Evolutionary conservation across 2,888 invertebrate species (phyloP).

Genomic region (Xanthorhoe spadicearia): DNA sequence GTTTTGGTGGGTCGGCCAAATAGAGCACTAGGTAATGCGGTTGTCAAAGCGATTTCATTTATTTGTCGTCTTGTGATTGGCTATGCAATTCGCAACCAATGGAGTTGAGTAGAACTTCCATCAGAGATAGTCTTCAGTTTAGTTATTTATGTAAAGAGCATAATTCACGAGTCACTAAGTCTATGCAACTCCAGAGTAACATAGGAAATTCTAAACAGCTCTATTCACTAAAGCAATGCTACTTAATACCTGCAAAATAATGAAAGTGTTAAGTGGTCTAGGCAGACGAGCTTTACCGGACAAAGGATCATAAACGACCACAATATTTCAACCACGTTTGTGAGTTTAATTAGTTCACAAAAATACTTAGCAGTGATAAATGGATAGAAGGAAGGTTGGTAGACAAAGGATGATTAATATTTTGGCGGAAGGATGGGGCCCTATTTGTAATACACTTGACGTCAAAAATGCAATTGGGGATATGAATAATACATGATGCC

Average conservation of each 20-base stretch:
- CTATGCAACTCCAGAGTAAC: not conserved
- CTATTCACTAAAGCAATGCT: not conserved
- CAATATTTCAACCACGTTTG: conserved; percentile 50
- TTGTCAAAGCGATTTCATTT: not conserved
- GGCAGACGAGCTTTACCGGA: not conserved
- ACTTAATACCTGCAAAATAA: not conserved
- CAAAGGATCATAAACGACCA: conserved; percentile 12
- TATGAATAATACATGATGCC: conserved; percentile 25
- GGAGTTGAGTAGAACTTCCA: not conserved
- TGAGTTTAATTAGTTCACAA: conserved; percentile 57
- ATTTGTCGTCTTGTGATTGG: not conserved
- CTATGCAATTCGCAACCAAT: not conserved
- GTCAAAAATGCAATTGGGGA: conserved; percentile 32
- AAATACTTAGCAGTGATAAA: conserved; percentile 57
- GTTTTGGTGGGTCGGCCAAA: conserved; percentile 5
- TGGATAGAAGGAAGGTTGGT: conserved; percentile 51
- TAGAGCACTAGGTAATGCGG: not conserved
- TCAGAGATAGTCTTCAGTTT: not conserved
- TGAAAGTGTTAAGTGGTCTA: not conserved
- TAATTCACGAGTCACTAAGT: conserved; percentile 1
- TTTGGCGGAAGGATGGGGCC: conserved; percentile 41
- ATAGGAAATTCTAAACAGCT: not conserved
- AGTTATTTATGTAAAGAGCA: conserved; percentile 1
- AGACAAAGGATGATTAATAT: conserved; percentile 59
- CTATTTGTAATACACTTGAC: conserved; percentile 38